These are phyloP conservation scores for Bradypodion ventrale DNA, from an alignment of 2,797 vertebrate genomes.

Conservation along the genomic window DNA sequence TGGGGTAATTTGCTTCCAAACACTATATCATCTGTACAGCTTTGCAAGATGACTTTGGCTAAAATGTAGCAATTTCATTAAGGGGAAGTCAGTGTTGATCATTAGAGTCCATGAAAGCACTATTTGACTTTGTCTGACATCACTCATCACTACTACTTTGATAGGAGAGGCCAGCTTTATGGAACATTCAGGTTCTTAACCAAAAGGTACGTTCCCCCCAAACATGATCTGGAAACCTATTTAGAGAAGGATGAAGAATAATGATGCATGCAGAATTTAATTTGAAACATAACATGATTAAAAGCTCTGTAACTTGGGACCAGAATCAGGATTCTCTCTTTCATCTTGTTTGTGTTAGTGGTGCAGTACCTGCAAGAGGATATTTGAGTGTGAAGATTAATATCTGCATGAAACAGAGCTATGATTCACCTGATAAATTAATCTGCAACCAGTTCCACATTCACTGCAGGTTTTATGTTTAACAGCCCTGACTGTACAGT, in stretches of 20 bases:
- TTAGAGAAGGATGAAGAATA: background rate
- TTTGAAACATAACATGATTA: background rate
- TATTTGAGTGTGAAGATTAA: conserved; percentile 25
- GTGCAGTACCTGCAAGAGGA: conserved; percentile 3
- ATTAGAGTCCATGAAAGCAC: background rate
- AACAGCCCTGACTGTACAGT: background rate
- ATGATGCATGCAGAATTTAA: background rate
- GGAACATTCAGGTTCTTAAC: background rate
- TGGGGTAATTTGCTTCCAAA: too few species aligned
- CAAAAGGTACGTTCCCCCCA: background rate
- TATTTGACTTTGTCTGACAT: background rate
- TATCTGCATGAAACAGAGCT: conserved; percentile 11
- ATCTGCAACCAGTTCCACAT: conserved; percentile 41
- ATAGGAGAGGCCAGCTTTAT: background rate
- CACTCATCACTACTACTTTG: background rate
- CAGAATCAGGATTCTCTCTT: background rate
- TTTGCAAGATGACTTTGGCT: too few species aligned
- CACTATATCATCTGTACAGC: too few species aligned
- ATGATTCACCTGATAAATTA: background rate
- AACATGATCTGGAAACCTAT: background rate
- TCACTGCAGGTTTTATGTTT: conserved; percentile 2
- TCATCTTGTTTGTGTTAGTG: conserved; percentile 6
- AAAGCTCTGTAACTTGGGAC: background rate
- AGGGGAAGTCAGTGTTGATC: background rate
- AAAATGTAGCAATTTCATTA: too few species aligned